Evolutionary conservation across 2,113 vertebrate genomes (phyloP), one percentile per base, ranked within the genome.

Genomic region (Pteronura brasiliensis): DNA sequence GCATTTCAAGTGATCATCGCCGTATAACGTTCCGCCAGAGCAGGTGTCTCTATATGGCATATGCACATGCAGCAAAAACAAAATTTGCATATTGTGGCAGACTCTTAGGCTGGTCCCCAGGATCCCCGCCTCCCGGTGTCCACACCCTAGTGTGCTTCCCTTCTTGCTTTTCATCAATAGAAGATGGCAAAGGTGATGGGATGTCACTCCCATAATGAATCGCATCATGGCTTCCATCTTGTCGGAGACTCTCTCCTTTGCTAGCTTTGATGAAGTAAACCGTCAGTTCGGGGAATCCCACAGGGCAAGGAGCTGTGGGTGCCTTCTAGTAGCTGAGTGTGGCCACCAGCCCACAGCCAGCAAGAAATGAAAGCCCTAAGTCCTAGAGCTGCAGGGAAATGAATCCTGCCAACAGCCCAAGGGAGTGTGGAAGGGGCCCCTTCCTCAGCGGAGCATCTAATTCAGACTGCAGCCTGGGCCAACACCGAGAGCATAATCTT

Each of bases 111-210:
- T 21, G 87, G 42, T 52, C 42, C 57, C 36, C 49, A 20, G 4
- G 27, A 27, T 27, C 10, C 3, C 15, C 11, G 9, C 27, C 7
- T 79, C 69, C 27, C 4, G 1, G 31, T 15, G 4, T 27, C 29
- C 15, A 20, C 6, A 8, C 15, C 34, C n/a, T 49, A 11, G 12
- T 61, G n/a, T 3, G 1, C 1, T 18, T 4, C 39, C 29, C 15
- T 55, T 17, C 49, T 90, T 57, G 31, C 20, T 79, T 63, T 79
- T 39, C 76, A 77, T 29, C n/a, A 95, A 61, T 0, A 81, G 20
- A 57, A 10, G n/a, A 47, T 31, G 31, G 14, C 80, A 31, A 69
- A 13, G 59, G 42, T 15, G 47, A 49, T 14, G 57, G n/a, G 21
- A 27, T 34, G 44, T 42, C 57, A 59, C 27, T 76, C 57, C 27